Percentiles rank a stretch among this genome's conserved stretches.
Conservation (phyloP, 2,888 invertebrate species). For the Hermodice carunculata region DNA sequence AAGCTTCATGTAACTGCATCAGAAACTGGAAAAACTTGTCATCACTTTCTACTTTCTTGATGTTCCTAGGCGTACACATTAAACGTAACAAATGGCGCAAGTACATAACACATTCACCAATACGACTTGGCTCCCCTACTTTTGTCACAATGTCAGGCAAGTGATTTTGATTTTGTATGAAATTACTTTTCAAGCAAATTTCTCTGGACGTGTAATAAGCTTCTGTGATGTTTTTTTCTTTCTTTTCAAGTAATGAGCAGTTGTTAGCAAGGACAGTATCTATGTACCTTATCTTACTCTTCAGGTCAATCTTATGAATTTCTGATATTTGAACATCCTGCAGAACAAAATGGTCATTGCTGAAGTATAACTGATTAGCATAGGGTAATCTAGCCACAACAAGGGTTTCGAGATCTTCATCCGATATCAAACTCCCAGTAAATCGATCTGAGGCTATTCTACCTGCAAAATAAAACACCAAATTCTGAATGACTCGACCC, state of each 20-base stretch:
- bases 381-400: constrained; percentile 40
- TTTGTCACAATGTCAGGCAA: constrained; percentile 36
- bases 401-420: constrained; percentile 36
- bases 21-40: constrained; percentile 41
- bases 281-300: constrained; percentile 40
- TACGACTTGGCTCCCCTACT: constrained; percentile 24
- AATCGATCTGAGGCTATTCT: constrained; percentile 25
- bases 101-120: constrained; percentile 32
- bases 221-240: constrained; percentile 32
- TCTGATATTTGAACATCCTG: constrained; percentile 33
- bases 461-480: constrained; percentile 40
- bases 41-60: constrained; percentile 37
- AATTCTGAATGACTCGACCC: constrained; percentile 24
- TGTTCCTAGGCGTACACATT: constrained; percentile 32
- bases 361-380: constrained; percentile 34
- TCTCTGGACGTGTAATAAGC: constrained; percentile 41
- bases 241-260: constrained; percentile 23
- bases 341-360: constrained; percentile 38
- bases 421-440: constrained; percentile 24
- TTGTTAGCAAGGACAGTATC: constrained; percentile 39
- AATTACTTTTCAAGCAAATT: constrained; percentile 33
- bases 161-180: constrained; percentile 34
- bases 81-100: constrained; percentile 42
- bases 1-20: constrained; percentile 36
- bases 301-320: constrained; percentile 34